phyloP scores from a whole-genome alignment of 2,888 invertebrate genomes.

The Pecten maximus region DNA sequence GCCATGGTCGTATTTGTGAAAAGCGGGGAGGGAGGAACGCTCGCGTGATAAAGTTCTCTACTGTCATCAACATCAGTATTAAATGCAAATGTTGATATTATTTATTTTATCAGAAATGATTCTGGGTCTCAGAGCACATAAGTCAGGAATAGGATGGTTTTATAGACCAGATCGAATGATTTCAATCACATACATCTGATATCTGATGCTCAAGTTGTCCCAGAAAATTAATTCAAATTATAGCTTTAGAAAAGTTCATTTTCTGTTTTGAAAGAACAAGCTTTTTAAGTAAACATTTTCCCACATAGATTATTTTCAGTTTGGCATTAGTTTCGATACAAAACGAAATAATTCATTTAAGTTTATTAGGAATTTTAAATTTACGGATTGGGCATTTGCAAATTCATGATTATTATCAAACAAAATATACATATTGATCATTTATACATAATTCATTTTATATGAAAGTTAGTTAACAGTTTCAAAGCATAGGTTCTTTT shows the following conservation, averaged over 20 bases:
- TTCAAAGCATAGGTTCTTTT: no score
- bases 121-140: conserved; percentile 6
- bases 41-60: conserved; percentile 23
- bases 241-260: conserved; percentile 32
- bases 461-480: no score
- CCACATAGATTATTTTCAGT: conserved; percentile 4
- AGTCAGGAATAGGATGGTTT: not conserved
- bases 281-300: not conserved
- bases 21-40: not conserved
- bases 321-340: not conserved
- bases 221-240: conserved; percentile 25
- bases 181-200: conserved; percentile 4
- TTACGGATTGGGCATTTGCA: not conserved
- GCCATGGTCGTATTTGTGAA: not conserved
- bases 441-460: no score
- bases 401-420: not conserved
- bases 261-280: conserved; percentile 18
- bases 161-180: conserved; percentile 29
- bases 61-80: conserved; percentile 28
- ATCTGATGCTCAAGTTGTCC: conserved; percentile 9
- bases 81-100: conserved; percentile 29
- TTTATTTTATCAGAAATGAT: conserved; percentile 32
- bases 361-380: not conserved
- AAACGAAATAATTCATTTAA: not conserved
- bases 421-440: no score